Conservation (phyloP, 1,140 invertebrate species). For the Drosophila malerkotliana region DNA sequence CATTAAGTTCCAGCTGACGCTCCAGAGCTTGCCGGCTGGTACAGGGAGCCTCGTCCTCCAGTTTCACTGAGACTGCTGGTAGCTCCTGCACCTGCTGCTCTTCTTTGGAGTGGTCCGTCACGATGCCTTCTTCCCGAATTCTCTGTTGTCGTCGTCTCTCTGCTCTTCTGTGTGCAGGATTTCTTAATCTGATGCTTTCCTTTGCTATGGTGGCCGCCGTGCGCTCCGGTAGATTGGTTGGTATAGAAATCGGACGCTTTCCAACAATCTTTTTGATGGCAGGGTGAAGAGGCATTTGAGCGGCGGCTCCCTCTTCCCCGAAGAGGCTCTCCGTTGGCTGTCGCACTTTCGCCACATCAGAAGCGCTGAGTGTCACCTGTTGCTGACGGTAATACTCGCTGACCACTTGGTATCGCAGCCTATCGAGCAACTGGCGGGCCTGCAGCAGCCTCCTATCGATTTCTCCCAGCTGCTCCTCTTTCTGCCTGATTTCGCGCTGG, state of each 20-base stretch:
- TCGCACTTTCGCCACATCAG: slow-evolving; percentile 84
- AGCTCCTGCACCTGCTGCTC: slow-evolving; percentile 1
- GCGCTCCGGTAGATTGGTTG: slow-evolving; percentile 83
- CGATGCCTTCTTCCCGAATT: slow-evolving; percentile 68
- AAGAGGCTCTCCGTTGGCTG: slow-evolving; percentile 45
- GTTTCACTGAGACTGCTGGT: neutral
- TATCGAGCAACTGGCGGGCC: slow-evolving; percentile 88
- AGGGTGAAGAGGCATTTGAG: slow-evolving; percentile 89
- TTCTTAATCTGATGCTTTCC: slow-evolving; percentile 72
- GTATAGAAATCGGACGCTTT: slow-evolving; percentile 83
- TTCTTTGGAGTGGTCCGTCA: slow-evolving; percentile 70
- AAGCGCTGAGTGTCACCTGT: slow-evolving; percentile 85
- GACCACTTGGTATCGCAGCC: slow-evolving; percentile 88
- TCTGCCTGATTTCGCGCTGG: slow-evolving; percentile 85
- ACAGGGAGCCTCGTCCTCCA: slow-evolving; percentile 53
- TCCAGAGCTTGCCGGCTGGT: slow-evolving; percentile 59
- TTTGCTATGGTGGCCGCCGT: slow-evolving; percentile 84
- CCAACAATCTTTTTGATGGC: slow-evolving; percentile 89
- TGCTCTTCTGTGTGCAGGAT: slow-evolving; percentile 48
- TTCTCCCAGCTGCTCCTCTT: slow-evolving; percentile 85
- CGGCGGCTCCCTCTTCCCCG: slow-evolving; percentile 29
- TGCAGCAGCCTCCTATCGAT: slow-evolving; percentile 87
- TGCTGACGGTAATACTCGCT: slow-evolving; percentile 89
- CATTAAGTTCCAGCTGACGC: slow-evolving; percentile 47
- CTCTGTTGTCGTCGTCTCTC: slow-evolving; percentile 54